phyloP scores from a whole-genome alignment of 2,113 vertebrate species.

The Cynocephalus volans region DNA sequence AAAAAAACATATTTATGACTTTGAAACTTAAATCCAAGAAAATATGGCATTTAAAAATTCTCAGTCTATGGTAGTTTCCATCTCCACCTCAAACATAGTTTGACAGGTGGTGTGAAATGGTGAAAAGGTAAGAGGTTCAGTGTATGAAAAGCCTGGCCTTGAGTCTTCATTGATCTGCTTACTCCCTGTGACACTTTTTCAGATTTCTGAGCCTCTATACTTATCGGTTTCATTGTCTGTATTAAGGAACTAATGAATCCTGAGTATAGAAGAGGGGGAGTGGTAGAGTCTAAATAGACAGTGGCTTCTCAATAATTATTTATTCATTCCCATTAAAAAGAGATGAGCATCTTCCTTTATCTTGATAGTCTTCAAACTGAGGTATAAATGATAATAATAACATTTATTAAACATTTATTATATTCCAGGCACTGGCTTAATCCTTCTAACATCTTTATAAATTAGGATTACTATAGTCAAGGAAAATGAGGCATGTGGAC shows the following conservation, averaged over 20 bases:
- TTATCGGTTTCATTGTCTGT: slow-evolving; percentile 10
- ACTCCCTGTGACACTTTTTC: background rate
- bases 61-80: background rate
- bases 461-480: slow-evolving; percentile 9
- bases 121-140: background rate
- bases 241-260: slow-evolving; percentile 50
- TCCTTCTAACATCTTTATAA: slow-evolving; percentile 49
- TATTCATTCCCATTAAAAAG: slow-evolving; percentile 55
- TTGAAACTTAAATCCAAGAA: slow-evolving; percentile 39
- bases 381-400: slow-evolving; percentile 47
- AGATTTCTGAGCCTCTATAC: background rate
- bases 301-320: slow-evolving; percentile 32
- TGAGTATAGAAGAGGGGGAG: background rate
- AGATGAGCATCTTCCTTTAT: slow-evolving; percentile 41
- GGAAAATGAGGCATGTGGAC: slow-evolving; percentile 16
- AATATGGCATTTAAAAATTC: background rate
- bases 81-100: background rate
- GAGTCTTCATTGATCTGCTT: background rate
- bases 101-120: background rate
- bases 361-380: slow-evolving; percentile 40
- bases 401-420: slow-evolving; percentile 56
- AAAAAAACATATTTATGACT: background rate
- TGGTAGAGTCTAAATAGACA: background rate
- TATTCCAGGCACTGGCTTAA: slow-evolving; percentile 19
- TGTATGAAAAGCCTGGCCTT: background rate